phyloP scores from a whole-genome alignment of 2,113 vertebrate species.

The Labeo catla region DNA sequence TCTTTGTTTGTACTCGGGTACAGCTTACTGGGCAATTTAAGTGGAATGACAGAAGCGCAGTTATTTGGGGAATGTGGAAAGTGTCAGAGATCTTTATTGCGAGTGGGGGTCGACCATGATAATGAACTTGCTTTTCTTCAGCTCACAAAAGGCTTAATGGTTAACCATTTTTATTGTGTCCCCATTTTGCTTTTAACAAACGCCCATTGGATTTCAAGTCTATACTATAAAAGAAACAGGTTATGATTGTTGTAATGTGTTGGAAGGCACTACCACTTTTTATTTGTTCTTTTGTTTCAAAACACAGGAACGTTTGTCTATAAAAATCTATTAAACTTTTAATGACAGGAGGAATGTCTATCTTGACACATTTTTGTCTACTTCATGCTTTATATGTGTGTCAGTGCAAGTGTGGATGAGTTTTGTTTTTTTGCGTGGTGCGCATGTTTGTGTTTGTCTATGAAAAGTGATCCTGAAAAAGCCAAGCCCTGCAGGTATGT shows the following conservation, averaged over 20 bases:
- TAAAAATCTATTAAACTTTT: neutral
- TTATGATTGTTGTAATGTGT: neutral
- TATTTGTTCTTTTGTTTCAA: neutral
- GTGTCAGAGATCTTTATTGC: constrained; percentile 59
- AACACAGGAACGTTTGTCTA: neutral
- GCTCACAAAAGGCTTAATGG: constrained; percentile 26
- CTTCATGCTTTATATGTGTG: neutral
- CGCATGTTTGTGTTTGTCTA: constrained; percentile 55
- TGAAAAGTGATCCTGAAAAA: constrained; percentile 61
- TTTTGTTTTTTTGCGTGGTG: constrained; percentile 46
- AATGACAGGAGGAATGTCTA: neutral
- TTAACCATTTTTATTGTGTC: constrained; percentile 46
- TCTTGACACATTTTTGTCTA: neutral
- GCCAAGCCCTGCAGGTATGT: constrained; percentile 57
- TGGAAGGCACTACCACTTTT: neutral
- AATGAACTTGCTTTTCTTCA: constrained; percentile 66
- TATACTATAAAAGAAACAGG: neutral
- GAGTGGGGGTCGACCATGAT: constrained; percentile 52
- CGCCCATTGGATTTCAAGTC: neutral
- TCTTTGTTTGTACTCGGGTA: constrained; percentile 66
- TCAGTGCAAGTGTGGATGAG: neutral
- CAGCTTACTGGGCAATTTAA: constrained; percentile 69
- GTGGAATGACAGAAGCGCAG: constrained; percentile 72
- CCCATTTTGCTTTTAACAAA: constrained; percentile 27
- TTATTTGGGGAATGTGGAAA: constrained; percentile 76